These are phyloP conservation scores for Otus sunia DNA, from an alignment of 2,113 vertebrate species.

Conservation along the genomic window DNA sequence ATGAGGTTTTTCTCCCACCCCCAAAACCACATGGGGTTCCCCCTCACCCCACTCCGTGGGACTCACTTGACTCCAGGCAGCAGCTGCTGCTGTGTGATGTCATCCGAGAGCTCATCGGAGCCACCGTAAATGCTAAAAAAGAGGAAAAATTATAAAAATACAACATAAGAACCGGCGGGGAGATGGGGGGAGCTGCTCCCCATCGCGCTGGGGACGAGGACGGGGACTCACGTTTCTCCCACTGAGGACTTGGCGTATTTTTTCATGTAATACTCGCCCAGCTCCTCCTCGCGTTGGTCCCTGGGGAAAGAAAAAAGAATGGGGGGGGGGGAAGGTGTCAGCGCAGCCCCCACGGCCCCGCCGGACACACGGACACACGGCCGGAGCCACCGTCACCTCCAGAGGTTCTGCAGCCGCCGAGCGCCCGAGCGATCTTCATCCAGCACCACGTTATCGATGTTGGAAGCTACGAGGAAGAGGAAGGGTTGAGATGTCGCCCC, in stretches of 20 bases:
- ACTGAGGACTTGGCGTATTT: slow-evolving; percentile 90
- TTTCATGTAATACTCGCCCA: slow-evolving; percentile 96
- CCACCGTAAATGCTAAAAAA: slow-evolving; percentile 81
- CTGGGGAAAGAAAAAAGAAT: slow-evolving; percentile 51
- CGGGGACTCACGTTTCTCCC: slow-evolving; percentile 83
- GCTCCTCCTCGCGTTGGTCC: slow-evolving; percentile 90
- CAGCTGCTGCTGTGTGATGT: slow-evolving; percentile 94
- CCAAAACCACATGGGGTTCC: too few species aligned
- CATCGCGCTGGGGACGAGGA: not conserved
- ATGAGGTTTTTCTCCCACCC: too few species aligned
- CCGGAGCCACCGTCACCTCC: slow-evolving; percentile 75
- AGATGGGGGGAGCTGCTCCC: not conserved
- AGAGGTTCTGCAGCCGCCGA: slow-evolving; percentile 89
- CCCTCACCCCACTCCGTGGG: fast-evolving
- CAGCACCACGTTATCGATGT: slow-evolving; percentile 86
- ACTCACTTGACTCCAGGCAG: slow-evolving; percentile 93
- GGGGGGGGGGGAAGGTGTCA: not conserved
- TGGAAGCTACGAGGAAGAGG: slow-evolving; percentile 73
- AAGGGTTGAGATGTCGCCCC: not conserved
- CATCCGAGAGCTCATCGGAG: slow-evolving; percentile 91
- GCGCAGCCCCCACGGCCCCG: not conserved
- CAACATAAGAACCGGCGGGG: fast-evolving
- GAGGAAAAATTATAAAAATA: too few species aligned
- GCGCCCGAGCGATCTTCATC: slow-evolving; percentile 92
- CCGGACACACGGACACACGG: not conserved